These are phyloP conservation scores for Pterostichus madidus DNA, from an alignment of 2,888 invertebrate species.

Conservation along the genomic window DNA sequence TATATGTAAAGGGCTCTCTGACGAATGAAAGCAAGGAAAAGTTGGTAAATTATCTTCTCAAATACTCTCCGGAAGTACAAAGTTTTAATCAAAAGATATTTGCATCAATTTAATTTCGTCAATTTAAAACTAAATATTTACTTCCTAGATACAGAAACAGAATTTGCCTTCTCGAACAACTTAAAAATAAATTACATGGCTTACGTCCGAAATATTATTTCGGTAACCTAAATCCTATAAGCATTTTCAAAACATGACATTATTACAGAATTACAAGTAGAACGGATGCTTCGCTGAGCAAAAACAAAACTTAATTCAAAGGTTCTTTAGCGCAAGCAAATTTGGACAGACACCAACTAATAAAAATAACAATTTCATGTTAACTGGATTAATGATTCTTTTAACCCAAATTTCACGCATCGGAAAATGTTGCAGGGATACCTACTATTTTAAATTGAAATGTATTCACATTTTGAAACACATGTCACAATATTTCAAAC, in stretches of 20 bases:
- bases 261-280: constrained; percentile 35
- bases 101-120: constrained; percentile 20
- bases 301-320: constrained; percentile 42
- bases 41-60: constrained; percentile 6
- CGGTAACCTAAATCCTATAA: constrained; percentile 19
- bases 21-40: not conserved
- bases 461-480: constrained; percentile 29
- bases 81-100: constrained; percentile 35
- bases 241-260: constrained; percentile 43
- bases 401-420: constrained; percentile 49
- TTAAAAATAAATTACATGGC: constrained; percentile 1
- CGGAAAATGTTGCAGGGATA: constrained; percentile 17
- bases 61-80: constrained; percentile 9
- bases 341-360: constrained; percentile 44
- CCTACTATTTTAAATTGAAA: constrained; percentile 41
- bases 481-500: constrained; percentile 27
- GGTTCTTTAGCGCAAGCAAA: constrained; percentile 37
- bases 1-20: constrained; percentile 8
- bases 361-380: constrained; percentile 51
- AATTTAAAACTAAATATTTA: constrained; percentile 35
- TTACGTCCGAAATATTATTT: constrained; percentile 29
- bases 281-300: not conserved
- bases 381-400: constrained; percentile 51
- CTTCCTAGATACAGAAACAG: too few relatives aligned
- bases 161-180: too few relatives aligned